A percentile compares a stretch with the other conserved stretches of the same genome.
Conservation (phyloP, 2,797 vertebrate genomes). For the Pangasius macronema region DNA sequence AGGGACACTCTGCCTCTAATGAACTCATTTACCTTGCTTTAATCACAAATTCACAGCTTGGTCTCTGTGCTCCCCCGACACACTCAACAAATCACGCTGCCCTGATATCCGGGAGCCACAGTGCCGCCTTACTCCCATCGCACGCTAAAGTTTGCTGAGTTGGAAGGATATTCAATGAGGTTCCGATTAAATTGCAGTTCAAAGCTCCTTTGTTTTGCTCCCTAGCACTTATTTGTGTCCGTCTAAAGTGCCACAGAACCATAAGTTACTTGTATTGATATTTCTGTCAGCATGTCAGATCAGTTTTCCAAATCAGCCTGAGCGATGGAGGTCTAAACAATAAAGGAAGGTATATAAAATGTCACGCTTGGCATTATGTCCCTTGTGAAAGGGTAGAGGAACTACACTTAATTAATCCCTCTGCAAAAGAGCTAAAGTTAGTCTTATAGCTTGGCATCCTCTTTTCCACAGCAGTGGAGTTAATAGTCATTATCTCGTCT, state of each 20-base stretch:
- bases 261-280: constrained; percentile 10
- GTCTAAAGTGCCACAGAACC: constrained; percentile 13
- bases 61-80: constrained; percentile 36
- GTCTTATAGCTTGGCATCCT: constrained; percentile 27
- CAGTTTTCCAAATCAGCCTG: constrained; percentile 7
- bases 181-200: constrained; percentile 29
- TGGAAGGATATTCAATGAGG: constrained; percentile 30
- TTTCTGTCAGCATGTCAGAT: constrained; percentile 15
- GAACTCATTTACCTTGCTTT: constrained; percentile 63
- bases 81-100: constrained; percentile 34
- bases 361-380: constrained; percentile 24
- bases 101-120: constrained; percentile 43
- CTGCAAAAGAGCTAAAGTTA: constrained; percentile 18
- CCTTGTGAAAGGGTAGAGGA: constrained; percentile 15
- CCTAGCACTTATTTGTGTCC: constrained; percentile 23
- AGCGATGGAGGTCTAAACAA: constrained; percentile 5
- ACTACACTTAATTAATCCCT: constrained; percentile 39
- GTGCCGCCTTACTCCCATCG: constrained; percentile 3
- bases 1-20: constrained; percentile 55
- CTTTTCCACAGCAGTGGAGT: constrained; percentile 18
- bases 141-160: constrained; percentile 26
- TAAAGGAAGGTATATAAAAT: constrained; percentile 26
- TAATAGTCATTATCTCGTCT: constrained; percentile 47
- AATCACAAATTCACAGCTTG: constrained; percentile 62
- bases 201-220: constrained; percentile 32